These are phyloP conservation scores for Formicarius rufipectus DNA, from an alignment of 2,113 vertebrate species.

Conservation along the genomic window DNA sequence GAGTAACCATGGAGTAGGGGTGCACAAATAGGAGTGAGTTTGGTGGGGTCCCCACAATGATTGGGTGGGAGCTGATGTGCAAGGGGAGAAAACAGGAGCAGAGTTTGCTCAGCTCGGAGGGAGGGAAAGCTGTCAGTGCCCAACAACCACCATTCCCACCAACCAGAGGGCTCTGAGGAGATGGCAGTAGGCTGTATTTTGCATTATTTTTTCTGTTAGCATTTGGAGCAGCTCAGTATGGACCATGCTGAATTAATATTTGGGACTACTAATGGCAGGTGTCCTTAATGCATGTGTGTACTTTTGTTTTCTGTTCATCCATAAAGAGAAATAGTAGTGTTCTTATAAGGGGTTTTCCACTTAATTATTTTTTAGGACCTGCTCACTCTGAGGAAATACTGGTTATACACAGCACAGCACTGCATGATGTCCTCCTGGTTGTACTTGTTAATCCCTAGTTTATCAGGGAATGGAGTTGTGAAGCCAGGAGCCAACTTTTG, in stretches of 20 bases:
- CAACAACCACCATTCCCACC: neutral
- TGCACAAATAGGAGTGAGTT: neutral
- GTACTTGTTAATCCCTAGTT: neutral
- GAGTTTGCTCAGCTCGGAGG: neutral
- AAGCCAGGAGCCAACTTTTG: neutral
- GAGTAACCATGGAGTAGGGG: neutral
- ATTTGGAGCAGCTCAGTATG: neutral
- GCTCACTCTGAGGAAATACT: neutral
- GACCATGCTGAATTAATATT: neutral
- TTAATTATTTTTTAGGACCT: neutral
- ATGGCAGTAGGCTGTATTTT: neutral
- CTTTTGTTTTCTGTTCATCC: neutral
- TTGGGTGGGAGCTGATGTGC: neutral
- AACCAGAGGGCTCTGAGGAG: no score
- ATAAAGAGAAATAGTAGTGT: neutral
- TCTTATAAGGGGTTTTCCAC: neutral
- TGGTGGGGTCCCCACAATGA: neutral
- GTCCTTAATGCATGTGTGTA: no score
- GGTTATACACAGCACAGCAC: neutral
- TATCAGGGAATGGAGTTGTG: neutral
- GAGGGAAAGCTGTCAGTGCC: neutral
- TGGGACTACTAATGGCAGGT: neutral
- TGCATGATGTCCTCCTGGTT: neutral
- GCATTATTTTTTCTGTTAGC: neutral
- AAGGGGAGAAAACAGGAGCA: neutral